Evolutionary conservation across 2,888 invertebrate genomes (phyloP), one percentile per base, ranked within the genome.

Genomic region (Apomyelois bistriatella): DNA sequence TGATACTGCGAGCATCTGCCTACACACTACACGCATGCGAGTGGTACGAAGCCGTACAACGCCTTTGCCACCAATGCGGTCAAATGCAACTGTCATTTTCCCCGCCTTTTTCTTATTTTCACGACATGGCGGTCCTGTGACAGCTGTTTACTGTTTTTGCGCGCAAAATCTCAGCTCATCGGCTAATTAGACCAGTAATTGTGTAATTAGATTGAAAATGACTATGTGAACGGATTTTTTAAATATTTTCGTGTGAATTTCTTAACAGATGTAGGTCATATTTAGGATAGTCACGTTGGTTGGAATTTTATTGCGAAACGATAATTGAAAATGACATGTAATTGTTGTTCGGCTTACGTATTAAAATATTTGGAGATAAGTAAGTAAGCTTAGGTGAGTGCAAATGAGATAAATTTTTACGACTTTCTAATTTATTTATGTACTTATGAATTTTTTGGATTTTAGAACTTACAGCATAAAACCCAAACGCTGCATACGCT

Each of bases 1-100:
- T 22, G 22, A n/a, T n/a, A n/a, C n/a, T n/a, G 22, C 2, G 15
- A 4, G 58, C 81, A 78, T 66, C 76, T 82, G 82, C 53, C 54
- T 43, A 58, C 54, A 65, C 74, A 80, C n/a, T n/a, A n/a, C 81
- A 80, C 80, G 78, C 82, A n/a, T n/a, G 84, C 79, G 76, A 72
- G 70, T 65, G 66, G 69, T 52, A 53, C 49, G 74, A 74, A 73
- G 65, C 74, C 76, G 51, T 59, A 61, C 72, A 74, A 76, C 61
- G 46, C 46, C 46, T 46, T 46, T 60, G 61, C 62, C 57, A 66
- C 71, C 68, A 72, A 72, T 74, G 75, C 72, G 74, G 74, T 79
- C 70, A 72, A 80, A 64, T 82, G 58, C 86, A 87, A 85, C 86
- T 87, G 86, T 80, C 79, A 84, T 65, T 75, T 77, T 76, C 74